These are phyloP conservation scores for Uloborus plumipes DNA, from an alignment of 2,888 invertebrate genomes.

Conservation along the genomic window DNA sequence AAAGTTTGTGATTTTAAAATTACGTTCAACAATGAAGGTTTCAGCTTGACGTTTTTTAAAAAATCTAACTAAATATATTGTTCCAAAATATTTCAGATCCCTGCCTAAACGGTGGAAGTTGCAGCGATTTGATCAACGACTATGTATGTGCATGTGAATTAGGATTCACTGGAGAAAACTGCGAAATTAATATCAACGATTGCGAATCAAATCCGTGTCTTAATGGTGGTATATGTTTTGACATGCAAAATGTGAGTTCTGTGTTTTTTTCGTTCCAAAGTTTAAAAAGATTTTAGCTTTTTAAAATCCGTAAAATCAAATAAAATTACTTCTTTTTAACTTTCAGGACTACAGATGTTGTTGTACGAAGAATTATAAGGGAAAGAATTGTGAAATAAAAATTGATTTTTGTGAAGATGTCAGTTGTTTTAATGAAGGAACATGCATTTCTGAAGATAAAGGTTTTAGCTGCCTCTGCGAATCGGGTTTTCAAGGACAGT, in stretches of 20 bases:
- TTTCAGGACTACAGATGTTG: constrained; percentile 53
- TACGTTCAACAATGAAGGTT: too few relatives aligned
- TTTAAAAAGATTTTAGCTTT: too few relatives aligned
- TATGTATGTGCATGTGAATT: constrained; percentile 29
- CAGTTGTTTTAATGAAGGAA: constrained; percentile 89
- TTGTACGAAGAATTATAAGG: constrained; percentile 84
- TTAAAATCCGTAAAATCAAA: not conserved
- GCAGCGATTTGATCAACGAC: constrained; percentile 32
- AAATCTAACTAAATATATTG: too few relatives aligned
- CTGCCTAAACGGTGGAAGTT: constrained; percentile 41
- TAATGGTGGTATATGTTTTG: constrained; percentile 53
- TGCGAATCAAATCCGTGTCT: constrained; percentile 46
- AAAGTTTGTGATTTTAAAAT: too few relatives aligned
- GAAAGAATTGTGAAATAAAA: constrained; percentile 94
- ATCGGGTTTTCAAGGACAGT: constrained; percentile 86
- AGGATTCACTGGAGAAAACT: constrained; percentile 38
- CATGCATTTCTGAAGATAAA: constrained; percentile 77
- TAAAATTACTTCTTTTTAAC: not conserved
- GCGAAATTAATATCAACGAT: constrained; percentile 49
- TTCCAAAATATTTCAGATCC: constrained; percentile 22
- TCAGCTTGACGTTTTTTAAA: too few relatives aligned
- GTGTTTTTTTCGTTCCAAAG: not conserved
- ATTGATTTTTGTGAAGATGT: constrained; percentile 86
- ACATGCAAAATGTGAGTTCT: constrained; percentile 41
- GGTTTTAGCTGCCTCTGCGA: constrained; percentile 83